Evolutionary conservation across 1,140 invertebrate genomes (phyloP), one percentile per base, ranked within the genome.

Genomic region (Zaprionus davidi): DNA sequence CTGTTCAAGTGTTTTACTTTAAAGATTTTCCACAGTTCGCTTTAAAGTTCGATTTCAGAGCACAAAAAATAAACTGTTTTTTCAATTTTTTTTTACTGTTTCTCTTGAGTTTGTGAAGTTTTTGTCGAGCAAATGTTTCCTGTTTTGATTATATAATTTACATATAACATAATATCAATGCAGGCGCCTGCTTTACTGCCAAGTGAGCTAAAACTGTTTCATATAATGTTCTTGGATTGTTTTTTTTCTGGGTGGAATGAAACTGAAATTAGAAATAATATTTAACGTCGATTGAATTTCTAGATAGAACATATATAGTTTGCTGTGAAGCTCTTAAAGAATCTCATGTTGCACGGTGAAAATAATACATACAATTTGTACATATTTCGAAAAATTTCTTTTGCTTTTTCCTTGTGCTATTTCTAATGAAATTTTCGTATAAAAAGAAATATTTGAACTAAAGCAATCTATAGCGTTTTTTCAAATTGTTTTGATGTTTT

Each of bases 141-240:
- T 1, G 46, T 13, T 51, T 51, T 51, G 22, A 51, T 51, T 51
- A 51, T 51, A 51, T 51, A 51, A 51, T 51, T 51, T 51, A 51
- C 12, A 22, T 5, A 22, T 2, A 44, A 44, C 15, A 49, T 5
- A 24, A 22, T 20, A 24, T 2, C 7, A 46, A 46, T 7, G 13
- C 9, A 51, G 24, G 22, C 20, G 46, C 46, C 20, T 3, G 46
- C 13, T 13, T 20, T 24, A 4, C 17, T 22, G 9, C 4, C 46
- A 51, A 24, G 46, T 51, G 46, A 51, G 46, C 46, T 51, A 20
- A 20, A 51, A 24, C 20, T 22, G 4, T 24, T 51, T 51, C 11
- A 12, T 1, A 24, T 51, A 22, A 5, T 17, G 4, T 51, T 24
- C 22, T 51, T 20, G 11, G 20, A 51, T 51, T 13, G 22, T 9